phyloP scores from a whole-genome alignment of 92 coral and sea anemone genomes.

The Porites divaricata region DNA sequence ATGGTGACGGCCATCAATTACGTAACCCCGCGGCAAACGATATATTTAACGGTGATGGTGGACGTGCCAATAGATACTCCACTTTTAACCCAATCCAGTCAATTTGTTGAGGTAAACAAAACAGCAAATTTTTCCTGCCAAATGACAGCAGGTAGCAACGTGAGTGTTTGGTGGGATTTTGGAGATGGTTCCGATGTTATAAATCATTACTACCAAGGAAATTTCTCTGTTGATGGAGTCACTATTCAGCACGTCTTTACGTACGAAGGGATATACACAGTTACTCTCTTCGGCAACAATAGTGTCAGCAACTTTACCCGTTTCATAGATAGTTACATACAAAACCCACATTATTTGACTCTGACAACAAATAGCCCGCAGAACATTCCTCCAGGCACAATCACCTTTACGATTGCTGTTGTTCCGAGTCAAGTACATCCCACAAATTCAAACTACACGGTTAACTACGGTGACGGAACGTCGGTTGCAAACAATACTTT shows the following conservation, averaged over 20 bases:
- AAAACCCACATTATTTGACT: slow-evolving; percentile 63
- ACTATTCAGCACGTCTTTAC: slow-evolving; percentile 48
- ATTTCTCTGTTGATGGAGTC: slow-evolving; percentile 62
- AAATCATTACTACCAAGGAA: slow-evolving; percentile 49
- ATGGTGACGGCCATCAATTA: slow-evolving; percentile 75
- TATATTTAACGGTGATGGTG: slow-evolving; percentile 48
- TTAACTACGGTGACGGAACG: slow-evolving; percentile 72
- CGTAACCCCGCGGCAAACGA: slow-evolving; percentile 70
- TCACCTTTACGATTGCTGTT: slow-evolving; percentile 55
- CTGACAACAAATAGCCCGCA: slow-evolving; percentile 76
- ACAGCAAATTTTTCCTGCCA: slow-evolving; percentile 54
- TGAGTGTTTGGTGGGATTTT: slow-evolving; percentile 72
- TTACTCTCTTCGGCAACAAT: slow-evolving; percentile 65
- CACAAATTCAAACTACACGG: slow-evolving; percentile 66
- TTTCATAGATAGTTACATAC: slow-evolving; percentile 31
- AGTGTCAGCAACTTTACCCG: slow-evolving; percentile 71
- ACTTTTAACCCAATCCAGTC: slow-evolving; percentile 19
- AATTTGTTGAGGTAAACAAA: slow-evolving; percentile 51
- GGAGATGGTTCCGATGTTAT: slow-evolving; percentile 58
- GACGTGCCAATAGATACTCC: slow-evolving; percentile 74
- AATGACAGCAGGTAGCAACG: slow-evolving; percentile 80
- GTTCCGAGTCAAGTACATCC: slow-evolving; percentile 66
- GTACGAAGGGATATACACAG: slow-evolving; percentile 43
- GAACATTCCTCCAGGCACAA: slow-evolving; percentile 76
- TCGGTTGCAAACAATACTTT: slow-evolving; percentile 20